These are phyloP conservation scores for Cephus cinctus DNA, from an alignment of 1,140 invertebrate genomes.

Conservation along the genomic window DNA sequence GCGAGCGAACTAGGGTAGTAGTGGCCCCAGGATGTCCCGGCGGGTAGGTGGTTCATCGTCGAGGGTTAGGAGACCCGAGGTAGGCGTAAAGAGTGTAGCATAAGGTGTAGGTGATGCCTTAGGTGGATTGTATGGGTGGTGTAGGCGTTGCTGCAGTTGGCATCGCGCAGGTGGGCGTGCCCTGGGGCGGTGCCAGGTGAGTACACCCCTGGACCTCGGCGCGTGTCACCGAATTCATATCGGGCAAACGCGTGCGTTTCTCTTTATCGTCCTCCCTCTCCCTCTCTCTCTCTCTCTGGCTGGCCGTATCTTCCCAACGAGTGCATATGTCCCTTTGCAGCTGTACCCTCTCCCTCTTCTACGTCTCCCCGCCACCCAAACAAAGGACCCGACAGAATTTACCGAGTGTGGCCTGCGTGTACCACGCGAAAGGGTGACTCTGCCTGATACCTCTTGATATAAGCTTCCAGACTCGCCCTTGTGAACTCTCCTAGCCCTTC, in stretches of 20 bases:
- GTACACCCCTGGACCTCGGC: conserved; percentile 47
- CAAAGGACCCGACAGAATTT: no score
- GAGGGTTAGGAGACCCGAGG: conserved; percentile 23
- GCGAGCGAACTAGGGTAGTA: conserved; percentile 40
- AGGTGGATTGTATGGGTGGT: conserved; percentile 36
- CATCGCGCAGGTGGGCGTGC: conserved; percentile 54
- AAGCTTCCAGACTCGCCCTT: no score
- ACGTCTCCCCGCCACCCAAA: no score
- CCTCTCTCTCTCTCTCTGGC: conserved; percentile 2
- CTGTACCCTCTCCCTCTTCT: no score
- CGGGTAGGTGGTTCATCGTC: conserved; percentile 14
- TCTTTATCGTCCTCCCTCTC: conserved; percentile 3
- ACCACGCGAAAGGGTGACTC: conserved; percentile 12
- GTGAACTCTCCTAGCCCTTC: no score
- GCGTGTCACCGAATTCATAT: conserved; percentile 8
- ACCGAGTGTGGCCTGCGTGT: no score
- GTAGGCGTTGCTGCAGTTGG: conserved; percentile 43
- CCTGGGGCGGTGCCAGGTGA: conserved; percentile 54
- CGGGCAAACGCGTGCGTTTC: neutral
- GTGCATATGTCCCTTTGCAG: no score
- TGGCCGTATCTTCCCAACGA: no score
- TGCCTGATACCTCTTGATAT: conserved; percentile 16
- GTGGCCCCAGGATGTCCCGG: conserved; percentile 24
- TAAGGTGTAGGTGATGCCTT: no score
- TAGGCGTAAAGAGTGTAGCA: no score